These are phyloP conservation scores for Drosophila kepulauana DNA, from an alignment of 1,140 invertebrate species.

Conservation along the genomic window DNA sequence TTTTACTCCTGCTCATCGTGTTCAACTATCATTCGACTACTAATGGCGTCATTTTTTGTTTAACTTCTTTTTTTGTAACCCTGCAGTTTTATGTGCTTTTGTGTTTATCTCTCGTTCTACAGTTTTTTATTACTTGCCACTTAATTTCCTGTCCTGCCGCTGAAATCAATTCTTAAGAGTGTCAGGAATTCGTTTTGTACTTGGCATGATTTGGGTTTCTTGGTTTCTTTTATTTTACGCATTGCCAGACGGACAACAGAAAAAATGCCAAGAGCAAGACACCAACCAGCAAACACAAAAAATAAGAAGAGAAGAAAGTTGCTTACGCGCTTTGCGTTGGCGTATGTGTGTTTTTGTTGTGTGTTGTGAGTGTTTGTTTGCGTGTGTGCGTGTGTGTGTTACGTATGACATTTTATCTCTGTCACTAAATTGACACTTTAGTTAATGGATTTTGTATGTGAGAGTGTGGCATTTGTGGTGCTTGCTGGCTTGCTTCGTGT, in stretches of 20 bases:
- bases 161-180: slow-evolving; percentile 10
- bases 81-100: not conserved
- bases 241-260: slow-evolving; percentile 38
- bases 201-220: slow-evolving; percentile 1
- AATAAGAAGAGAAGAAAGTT: slow-evolving; percentile 13
- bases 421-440: slow-evolving; percentile 84
- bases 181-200: not conserved
- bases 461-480: slow-evolving; percentile 68
- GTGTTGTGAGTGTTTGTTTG: slow-evolving; percentile 38
- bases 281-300: not conserved
- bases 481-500: slow-evolving; percentile 43
- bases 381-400: slow-evolving; percentile 40
- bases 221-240: slow-evolving; percentile 40
- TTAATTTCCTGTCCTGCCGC: not conserved
- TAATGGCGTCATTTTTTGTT: not conserved
- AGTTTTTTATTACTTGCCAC: not conserved
- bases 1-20: too few species aligned
- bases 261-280: slow-evolving; percentile 17
- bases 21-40: too few species aligned
- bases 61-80: not conserved
- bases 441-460: slow-evolving; percentile 83
- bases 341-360: slow-evolving; percentile 35
- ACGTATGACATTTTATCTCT: slow-evolving; percentile 83
- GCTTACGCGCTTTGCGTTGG: slow-evolving; percentile 11
- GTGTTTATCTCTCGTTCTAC: not conserved